Base-by-base conservation (phyloP, 2,113 vertebrate species). In the Otolemur garnettii region DNA sequence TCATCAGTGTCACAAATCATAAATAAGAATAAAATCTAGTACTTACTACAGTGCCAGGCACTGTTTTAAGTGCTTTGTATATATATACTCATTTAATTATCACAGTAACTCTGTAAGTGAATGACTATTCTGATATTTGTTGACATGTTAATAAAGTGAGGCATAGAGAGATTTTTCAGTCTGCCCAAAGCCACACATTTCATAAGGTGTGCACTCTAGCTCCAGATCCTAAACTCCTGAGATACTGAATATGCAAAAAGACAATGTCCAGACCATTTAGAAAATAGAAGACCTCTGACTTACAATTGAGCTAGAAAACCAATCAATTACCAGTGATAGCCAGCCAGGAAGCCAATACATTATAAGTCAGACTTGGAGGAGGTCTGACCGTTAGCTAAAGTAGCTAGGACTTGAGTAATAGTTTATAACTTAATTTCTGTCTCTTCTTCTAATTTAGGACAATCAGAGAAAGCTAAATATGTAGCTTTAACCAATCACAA, bases 31-130 rank as follows among this genome's bases (percentile, higher is more conserved):
- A 75, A 55, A 68, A 87, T 38, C 10, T 55, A 92, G 33, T 69
- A 62, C n/a, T 92, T 59, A 53, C 7, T 77, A 33, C 11, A n/a
- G 3, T 88, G 57, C 2, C 50, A n/a, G 74, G 15, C 2, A 71
- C 57, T 69, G 4, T 90, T 91, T 60, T 89, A 89, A 68, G 2
- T 87, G 8, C 10, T 87, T 87, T 95, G 59, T 28, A 10, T 22
- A 53, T 55, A n/a, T 82, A 64, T 87, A 60, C 15, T 87, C 79
- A 89, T 78, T 79, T 68, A 89, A 50, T 96, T 84, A 72, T 66
- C 53, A 82, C 10, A 83, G 30, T 82, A 60, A 85, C 35, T 2
- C 5, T 59, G 8, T 59, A 53, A 69, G 24, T 26, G 28, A n/a
- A 83, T 82, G 38, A 84, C 9, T 62, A 3, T 57, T 89, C 10